Evolutionary conservation across 2,797 vertebrate genomes (phyloP), one percentile per base, ranked within the genome.

Genomic region (Catharus ustulatus): DNA sequence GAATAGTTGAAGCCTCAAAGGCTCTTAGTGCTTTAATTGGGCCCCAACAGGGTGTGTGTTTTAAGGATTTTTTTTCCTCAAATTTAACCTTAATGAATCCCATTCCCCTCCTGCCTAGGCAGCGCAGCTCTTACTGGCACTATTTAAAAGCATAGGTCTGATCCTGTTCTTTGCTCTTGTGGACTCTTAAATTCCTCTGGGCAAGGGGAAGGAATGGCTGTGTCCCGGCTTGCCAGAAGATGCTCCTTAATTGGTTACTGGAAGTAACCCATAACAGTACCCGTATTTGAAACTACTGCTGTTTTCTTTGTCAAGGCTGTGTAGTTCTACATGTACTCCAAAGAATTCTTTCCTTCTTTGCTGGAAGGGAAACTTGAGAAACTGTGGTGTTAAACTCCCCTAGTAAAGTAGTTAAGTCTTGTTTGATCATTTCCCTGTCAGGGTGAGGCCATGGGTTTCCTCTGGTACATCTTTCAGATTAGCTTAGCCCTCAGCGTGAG

Each of bases 61-160:
- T 74, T 36, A 66, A 54, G 49, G 16, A 42, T 30, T 69, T 78
- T 49, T 61, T 71, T 42, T 51, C 29, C 10, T 42, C 27, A 30
- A n/a, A 63, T 27, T 74, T 90, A 73, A 84, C 29, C 16, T 24
- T 82, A 85, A 95, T 93, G 77, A 93, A 88, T 90, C 77, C 80
- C 1, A 0, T 73, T 92, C 61, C 63, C 57, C 27, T 93, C 45
- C 57, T 86, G 83, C 80, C 74, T 73, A 2, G 48, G 43, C 58
- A 92, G 66, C 58, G 36, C 42, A 46, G 54, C 63, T 74, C 58
- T 88, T 45, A 82, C 5, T 93, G 91, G 63, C 43, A 21, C 67
- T 55, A 6, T 86, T 77, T 71, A 22, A 67, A 78, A 86, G 49
- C 2, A 0, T 57, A 43, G 38, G 32, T 52, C 40, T 79, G 61